Percentiles rank a stretch among this genome's conserved stretches.
phyloP scores from a whole-genome alignment of 2,113 vertebrate species.

The Vidua macroura region DNA sequence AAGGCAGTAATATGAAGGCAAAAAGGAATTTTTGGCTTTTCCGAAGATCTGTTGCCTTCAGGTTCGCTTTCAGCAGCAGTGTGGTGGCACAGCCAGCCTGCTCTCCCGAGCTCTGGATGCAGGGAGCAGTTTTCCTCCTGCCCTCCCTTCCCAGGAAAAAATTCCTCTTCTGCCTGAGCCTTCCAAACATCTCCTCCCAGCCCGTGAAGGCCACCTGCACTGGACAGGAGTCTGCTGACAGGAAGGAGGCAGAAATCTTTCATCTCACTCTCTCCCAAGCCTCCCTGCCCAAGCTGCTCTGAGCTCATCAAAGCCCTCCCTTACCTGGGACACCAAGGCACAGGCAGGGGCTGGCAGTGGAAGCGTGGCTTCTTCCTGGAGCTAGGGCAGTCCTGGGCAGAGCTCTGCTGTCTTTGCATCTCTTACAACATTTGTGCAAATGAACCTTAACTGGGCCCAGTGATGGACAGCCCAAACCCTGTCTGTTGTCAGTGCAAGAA shows the following conservation, averaged over 20 bases:
- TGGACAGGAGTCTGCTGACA: not conserved
- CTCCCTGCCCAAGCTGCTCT: not conserved
- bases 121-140: not conserved
- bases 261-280: too few relatives aligned
- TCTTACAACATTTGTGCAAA: not conserved
- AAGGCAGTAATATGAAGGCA: not conserved
- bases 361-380: not conserved
- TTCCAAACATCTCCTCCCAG: not conserved
- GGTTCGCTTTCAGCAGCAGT: not conserved
- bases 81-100: fast-evolving
- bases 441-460: not conserved
- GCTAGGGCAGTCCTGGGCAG: not conserved
- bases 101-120: not conserved
- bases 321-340: not conserved
- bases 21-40: not conserved
- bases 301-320: not conserved
- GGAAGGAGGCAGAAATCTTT: not conserved
- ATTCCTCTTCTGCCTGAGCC: not conserved
- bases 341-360: not conserved
- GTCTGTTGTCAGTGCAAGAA: not conserved
- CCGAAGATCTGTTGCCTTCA: fast-evolving
- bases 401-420: not conserved
- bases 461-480: not conserved
- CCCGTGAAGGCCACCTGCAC: fast-evolving
- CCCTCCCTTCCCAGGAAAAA: not conserved